These are phyloP conservation scores for Mionectes olivaceus DNA, from an alignment of 2,797 vertebrate genomes.

Conservation along the genomic window DNA sequence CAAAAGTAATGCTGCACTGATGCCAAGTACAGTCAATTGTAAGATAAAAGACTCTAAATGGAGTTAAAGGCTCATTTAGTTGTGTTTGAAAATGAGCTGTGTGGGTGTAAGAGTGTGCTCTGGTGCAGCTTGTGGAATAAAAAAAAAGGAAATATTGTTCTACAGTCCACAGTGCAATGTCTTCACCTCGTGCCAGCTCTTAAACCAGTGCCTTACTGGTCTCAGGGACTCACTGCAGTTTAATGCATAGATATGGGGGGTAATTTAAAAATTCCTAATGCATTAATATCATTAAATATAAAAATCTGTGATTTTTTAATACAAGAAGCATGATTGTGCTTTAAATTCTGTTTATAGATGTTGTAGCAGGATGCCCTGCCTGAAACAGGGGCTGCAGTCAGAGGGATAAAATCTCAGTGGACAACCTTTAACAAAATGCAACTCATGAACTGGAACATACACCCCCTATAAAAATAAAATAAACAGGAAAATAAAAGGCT, in stretches of 20 bases:
- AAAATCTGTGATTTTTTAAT: not conserved
- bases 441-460: not conserved
- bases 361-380: not conserved
- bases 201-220: not conserved
- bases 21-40: not conserved
- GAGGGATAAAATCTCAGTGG: not conserved
- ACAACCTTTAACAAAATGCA: not conserved
- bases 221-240: not conserved
- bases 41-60: not conserved
- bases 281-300: not conserved
- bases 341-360: not conserved
- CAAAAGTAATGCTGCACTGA: not conserved
- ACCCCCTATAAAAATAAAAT: not conserved
- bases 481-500: not conserved
- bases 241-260: accelerated
- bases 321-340: accelerated
- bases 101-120: not conserved
- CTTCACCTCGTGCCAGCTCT: not conserved
- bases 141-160: not conserved
- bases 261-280: not conserved
- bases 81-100: not conserved
- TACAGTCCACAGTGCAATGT: not conserved
- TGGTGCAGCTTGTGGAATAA: not conserved
- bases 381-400: not conserved
- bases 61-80: not conserved